phyloP scores from a whole-genome alignment of 2,113 vertebrate species.

The Eolophus roseicapilla region DNA sequence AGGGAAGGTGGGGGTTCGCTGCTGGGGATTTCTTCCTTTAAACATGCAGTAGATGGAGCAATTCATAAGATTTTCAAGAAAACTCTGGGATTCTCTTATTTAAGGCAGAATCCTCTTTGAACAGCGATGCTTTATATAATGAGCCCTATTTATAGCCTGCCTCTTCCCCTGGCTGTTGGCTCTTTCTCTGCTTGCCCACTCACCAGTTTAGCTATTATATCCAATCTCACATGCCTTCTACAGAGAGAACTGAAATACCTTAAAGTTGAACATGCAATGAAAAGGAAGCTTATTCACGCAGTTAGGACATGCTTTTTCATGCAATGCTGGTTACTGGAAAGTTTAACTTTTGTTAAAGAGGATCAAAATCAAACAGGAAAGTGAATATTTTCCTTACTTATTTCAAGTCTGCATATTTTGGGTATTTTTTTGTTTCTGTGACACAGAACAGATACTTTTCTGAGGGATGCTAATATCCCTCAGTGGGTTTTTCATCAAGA shows the following conservation, averaged over 20 bases:
- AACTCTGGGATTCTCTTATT: background rate
- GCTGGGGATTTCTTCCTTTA: background rate
- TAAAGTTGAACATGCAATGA: background rate
- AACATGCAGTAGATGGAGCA: background rate
- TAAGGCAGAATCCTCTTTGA: background rate
- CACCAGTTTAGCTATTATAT: accelerated
- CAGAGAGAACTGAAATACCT: background rate
- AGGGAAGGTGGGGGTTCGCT: background rate
- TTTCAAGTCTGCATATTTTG: background rate
- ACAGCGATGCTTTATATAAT: background rate
- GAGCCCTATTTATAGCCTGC: background rate
- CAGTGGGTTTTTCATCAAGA: background rate
- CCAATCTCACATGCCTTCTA: background rate
- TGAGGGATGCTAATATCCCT: background rate
- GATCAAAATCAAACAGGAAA: background rate
- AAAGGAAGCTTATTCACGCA: background rate
- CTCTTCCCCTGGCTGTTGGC: background rate
- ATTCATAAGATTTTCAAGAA: background rate
- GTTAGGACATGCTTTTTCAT: background rate
- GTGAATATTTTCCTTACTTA: background rate
- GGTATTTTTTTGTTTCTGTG: background rate
- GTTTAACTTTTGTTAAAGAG: background rate
- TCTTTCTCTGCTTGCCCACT: background rate
- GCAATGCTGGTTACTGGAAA: background rate
- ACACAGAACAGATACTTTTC: background rate